phyloP scores from a whole-genome alignment of 2,888 invertebrate species.

The Anagyrus pseudococci region DNA sequence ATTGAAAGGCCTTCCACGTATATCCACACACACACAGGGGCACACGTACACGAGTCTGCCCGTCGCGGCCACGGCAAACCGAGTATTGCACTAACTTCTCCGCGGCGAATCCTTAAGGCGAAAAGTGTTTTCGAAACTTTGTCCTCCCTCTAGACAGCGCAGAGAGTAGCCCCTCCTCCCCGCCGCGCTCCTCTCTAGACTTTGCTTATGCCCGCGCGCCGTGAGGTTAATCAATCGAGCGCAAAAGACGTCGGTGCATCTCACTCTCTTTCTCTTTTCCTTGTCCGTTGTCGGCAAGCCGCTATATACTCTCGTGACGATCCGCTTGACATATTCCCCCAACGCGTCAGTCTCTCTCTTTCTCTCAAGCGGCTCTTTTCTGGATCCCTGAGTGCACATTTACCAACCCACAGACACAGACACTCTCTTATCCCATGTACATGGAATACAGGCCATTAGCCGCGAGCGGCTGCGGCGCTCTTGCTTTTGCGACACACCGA shows the following conservation, averaged over 20 bases:
- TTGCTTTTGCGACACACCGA: conserved; percentile 22
- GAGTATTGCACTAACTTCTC: conserved; percentile 8
- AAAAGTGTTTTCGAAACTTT: conserved; percentile 26
- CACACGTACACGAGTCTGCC: too few relatives aligned
- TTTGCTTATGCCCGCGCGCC: too few relatives aligned
- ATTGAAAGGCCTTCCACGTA: conserved; percentile 16
- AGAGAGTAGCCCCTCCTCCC: neutral
- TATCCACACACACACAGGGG: too few relatives aligned
- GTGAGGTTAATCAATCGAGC: conserved; percentile 21
- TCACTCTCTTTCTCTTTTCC: neutral
- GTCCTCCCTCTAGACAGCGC: neutral
- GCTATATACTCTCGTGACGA: conserved; percentile 22
- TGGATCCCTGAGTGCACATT: conserved; percentile 25
- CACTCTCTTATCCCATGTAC: too few relatives aligned
- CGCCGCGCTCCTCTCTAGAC: too few relatives aligned
- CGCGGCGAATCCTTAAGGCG: conserved; percentile 20
- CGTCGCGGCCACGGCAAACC: conserved; percentile 1
- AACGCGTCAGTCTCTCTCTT: too few relatives aligned
- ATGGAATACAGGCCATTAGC: conserved; percentile 13
- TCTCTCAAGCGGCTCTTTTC: conserved; percentile 26
- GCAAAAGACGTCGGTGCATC: neutral
- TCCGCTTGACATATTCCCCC: conserved; percentile 20
- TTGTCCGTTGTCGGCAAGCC: neutral
- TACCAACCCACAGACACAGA: neutral
- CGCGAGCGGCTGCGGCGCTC: conserved; percentile 3